Percentiles rank a stretch among this genome's conserved stretches.
Conservation (phyloP, 2,888 invertebrate species). For the Arge pagana region DNA sequence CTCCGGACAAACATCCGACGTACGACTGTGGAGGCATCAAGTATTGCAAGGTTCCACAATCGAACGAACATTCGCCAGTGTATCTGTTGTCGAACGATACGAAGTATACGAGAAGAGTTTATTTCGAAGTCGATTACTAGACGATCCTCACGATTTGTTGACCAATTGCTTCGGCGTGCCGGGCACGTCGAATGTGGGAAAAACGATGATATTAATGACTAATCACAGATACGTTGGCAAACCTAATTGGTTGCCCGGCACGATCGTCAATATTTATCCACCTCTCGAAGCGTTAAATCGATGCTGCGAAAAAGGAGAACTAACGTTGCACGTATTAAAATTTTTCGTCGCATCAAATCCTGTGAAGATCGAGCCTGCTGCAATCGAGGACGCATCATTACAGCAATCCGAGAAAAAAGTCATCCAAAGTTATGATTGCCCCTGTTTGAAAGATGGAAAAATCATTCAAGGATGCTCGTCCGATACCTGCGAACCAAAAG, state of each 20-base stretch:
- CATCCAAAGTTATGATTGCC: constrained; percentile 39
- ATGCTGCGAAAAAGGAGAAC: constrained; percentile 7
- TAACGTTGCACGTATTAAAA: constrained; percentile 37
- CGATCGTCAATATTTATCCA: constrained; percentile 40
- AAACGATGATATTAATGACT: constrained; percentile 35
- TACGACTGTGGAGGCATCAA: constrained; percentile 48
- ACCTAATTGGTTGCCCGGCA: constrained; percentile 32
- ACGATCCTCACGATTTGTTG: constrained; percentile 40
- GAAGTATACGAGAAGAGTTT: constrained; percentile 28
- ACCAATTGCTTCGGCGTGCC: constrained; percentile 7
- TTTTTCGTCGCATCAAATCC: constrained; percentile 31
- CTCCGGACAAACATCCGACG: constrained; percentile 36
- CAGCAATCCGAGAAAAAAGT: constrained; percentile 10
- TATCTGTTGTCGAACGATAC: constrained; percentile 33
- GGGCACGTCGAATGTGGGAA: constrained; percentile 23
- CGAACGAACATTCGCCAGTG: constrained; percentile 20
- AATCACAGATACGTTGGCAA: constrained; percentile 42
- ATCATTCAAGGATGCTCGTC: no score
- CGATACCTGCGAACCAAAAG: no score
- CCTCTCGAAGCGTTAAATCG: constrained; percentile 45
- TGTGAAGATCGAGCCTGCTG: neutral
- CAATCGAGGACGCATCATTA: neutral
- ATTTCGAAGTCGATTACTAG: constrained; percentile 28
- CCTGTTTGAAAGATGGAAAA: constrained; percentile 35
- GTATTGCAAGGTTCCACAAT: constrained; percentile 32